A percentile compares a stretch with the other conserved stretches of the same genome.
Evolutionary conservation across 1,140 invertebrate species (phyloP).

Genomic region (Drosophila murphyi): DNA sequence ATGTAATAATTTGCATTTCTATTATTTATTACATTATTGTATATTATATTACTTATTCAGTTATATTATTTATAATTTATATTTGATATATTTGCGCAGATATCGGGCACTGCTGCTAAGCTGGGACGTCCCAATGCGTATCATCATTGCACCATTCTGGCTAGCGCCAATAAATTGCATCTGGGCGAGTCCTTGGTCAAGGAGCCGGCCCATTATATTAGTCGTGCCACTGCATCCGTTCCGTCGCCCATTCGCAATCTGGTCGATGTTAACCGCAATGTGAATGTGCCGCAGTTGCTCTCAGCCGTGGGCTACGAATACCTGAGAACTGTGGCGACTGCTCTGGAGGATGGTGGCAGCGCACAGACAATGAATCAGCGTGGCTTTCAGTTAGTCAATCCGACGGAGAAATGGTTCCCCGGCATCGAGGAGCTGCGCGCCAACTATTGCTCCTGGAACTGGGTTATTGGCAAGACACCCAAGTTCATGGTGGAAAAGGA

Average conservation of each 20-base stretch:
- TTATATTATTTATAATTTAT: conserved; percentile 2
- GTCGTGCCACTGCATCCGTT: conserved; percentile 93
- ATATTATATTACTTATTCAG: not conserved
- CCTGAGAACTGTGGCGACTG: conserved; percentile 89
- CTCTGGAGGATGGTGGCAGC: conserved; percentile 89
- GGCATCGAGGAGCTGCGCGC: conserved; percentile 88
- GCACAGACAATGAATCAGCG: conserved; percentile 88
- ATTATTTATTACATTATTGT: not conserved
- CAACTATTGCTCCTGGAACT: conserved; percentile 92
- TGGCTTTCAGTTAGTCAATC: conserved; percentile 94
- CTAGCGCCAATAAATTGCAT: conserved; percentile 91
- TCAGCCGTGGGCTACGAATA: conserved; percentile 92
- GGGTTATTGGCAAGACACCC: conserved; percentile 95
- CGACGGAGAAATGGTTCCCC: conserved; percentile 94
- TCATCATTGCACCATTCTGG: conserved; percentile 97
- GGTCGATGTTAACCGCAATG: conserved; percentile 88
- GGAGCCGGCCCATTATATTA: conserved; percentile 87
- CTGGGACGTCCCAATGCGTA: conserved; percentile 93
- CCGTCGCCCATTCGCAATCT: conserved; percentile 93
- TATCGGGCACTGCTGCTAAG: conserved; percentile 97
- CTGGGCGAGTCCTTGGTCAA: conserved; percentile 88
- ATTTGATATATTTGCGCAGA: conserved; percentile 72
- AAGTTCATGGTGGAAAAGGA: conserved; percentile 89
- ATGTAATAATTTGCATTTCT: too few relatives aligned
- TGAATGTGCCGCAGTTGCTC: conserved; percentile 89